These are phyloP conservation scores for Drosophila hydei DNA, from an alignment of 1,140 invertebrate genomes.

Conservation along the genomic window DNA sequence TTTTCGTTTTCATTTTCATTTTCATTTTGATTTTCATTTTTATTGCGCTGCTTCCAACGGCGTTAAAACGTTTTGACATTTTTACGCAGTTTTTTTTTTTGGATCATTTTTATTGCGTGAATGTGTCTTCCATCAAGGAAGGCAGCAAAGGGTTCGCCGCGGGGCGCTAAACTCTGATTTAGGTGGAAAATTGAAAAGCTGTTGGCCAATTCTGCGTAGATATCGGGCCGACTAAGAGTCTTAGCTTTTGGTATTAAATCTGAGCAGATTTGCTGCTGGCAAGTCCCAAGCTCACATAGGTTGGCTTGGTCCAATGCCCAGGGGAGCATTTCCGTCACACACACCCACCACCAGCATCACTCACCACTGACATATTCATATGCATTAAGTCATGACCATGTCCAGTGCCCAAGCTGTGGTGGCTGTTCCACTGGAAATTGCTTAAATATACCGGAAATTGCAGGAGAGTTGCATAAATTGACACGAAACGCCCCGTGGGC, in stretches of 20 bases:
- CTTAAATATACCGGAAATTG: conserved; percentile 81
- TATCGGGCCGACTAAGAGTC: background rate
- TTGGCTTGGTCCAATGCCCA: conserved; percentile 40
- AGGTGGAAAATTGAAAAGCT: conserved; percentile 51
- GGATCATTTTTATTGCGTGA: conserved; percentile 52
- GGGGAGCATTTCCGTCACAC: conserved; percentile 64
- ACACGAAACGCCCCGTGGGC: conserved; percentile 77
- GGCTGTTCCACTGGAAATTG: conserved; percentile 70
- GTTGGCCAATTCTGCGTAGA: background rate
- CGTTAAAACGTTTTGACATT: conserved; percentile 78
- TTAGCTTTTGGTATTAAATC: conserved; percentile 20
- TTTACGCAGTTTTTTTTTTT: conserved; percentile 61
- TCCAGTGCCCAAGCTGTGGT: conserved; percentile 35
- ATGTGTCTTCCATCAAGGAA: background rate
- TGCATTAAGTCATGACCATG: conserved; percentile 68
- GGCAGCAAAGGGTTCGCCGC: conserved; percentile 59
- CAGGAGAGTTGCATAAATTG: conserved; percentile 81
- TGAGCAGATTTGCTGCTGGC: conserved; percentile 5
- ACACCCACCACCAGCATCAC: conserved; percentile 13
- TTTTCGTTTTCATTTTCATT: conserved; percentile 34
- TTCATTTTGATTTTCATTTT: conserved; percentile 45
- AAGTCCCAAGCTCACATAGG: conserved; percentile 20
- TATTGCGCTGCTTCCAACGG: conserved; percentile 54
- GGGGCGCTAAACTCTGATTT: conserved; percentile 70
- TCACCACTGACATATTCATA: conserved; percentile 62